Evolutionary conservation across 2,113 vertebrate species (phyloP).

Genomic region (Erinaceus europaeus): DNA sequence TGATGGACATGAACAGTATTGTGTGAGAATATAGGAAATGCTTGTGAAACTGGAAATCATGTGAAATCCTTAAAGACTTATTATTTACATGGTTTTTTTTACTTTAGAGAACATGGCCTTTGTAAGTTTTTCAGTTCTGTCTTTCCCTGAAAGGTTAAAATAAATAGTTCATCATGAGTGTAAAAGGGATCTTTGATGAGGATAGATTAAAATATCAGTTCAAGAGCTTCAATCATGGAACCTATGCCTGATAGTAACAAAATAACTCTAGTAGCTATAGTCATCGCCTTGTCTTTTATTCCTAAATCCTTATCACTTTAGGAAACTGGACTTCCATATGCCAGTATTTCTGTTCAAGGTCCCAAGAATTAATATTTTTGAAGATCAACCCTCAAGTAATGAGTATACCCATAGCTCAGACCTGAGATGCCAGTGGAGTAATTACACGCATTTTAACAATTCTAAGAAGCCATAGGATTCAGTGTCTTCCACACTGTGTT

Average conservation of each 20-base stretch:
- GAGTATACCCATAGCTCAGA: neutral
- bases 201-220: constrained; percentile 18
- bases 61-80: constrained; percentile 47
- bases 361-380: neutral
- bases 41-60: constrained; percentile 30
- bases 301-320: neutral
- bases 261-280: neutral
- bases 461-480: neutral
- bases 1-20: constrained; percentile 40
- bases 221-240: neutral
- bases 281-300: neutral
- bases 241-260: neutral
- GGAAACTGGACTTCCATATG: neutral
- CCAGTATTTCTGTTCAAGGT: neutral
- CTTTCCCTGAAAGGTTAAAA: constrained; percentile 41
- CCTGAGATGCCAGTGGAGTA: no score
- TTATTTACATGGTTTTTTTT: constrained; percentile 43
- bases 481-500: neutral
- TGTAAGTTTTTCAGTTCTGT: constrained; percentile 32
- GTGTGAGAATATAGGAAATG: constrained; percentile 10
- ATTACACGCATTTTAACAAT: neutral
- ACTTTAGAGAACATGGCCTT: constrained; percentile 63
- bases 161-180: neutral
- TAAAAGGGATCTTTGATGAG: constrained; percentile 30
- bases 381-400: neutral